Conservation (phyloP, 2,113 vertebrate species). For the Puma concolor region DNA sequence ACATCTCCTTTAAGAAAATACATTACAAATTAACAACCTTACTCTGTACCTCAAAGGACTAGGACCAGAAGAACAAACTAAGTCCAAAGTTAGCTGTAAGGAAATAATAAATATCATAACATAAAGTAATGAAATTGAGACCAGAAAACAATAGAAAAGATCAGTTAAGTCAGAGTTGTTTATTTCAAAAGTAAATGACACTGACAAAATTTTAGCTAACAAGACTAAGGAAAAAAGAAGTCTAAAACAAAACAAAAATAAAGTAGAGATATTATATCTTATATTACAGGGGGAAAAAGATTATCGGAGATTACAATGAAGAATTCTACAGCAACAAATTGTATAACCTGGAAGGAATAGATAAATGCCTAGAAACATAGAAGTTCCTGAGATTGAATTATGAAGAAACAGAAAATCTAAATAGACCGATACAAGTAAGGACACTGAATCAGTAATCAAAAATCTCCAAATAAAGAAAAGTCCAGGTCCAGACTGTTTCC, state of each 20-base stretch:
- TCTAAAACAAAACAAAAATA: background rate
- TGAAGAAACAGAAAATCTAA: background rate
- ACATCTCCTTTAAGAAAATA: background rate
- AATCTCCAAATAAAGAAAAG: background rate
- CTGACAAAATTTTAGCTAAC: background rate
- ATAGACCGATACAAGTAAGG: background rate
- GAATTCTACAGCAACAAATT: background rate
- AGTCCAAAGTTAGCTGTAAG: background rate
- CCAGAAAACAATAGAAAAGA: background rate
- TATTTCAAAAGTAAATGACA: background rate
- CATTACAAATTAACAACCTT: background rate
- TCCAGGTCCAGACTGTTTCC: background rate
- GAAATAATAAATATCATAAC: background rate
- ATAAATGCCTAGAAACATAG: background rate
- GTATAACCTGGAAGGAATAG: background rate
- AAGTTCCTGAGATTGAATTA: background rate
- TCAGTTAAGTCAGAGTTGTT: background rate
- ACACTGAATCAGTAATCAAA: background rate
- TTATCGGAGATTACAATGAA: no score
- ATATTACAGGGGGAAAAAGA: background rate
- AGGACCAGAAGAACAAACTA: background rate
- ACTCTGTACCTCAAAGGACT: background rate
- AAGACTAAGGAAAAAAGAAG: background rate
- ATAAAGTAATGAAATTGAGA: background rate
- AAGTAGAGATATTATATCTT: background rate